Percentiles rank a stretch among this genome's conserved stretches.
Conservation (phyloP, 1,140 invertebrate genomes). For the Drosophila guanche region DNA sequence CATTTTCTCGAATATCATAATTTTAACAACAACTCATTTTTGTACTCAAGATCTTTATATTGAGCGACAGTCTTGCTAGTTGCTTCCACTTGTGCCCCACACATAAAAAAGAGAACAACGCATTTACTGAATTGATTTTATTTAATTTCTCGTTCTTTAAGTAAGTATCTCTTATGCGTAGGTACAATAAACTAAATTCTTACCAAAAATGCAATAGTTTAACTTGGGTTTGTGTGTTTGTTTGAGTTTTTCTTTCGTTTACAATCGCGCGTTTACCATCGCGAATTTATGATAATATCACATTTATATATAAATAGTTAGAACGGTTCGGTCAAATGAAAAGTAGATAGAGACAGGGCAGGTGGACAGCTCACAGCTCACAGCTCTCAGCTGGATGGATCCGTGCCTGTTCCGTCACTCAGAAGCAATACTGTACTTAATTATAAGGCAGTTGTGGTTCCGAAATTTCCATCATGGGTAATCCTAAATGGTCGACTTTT, state of each 20-base stretch:
- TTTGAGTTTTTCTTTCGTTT: constrained; percentile 19
- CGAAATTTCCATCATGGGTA: constrained; percentile 34
- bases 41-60: too few relatives aligned
- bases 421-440: constrained; percentile 69
- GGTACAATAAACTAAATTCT: constrained; percentile 33
- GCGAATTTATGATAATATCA: constrained; percentile 76
- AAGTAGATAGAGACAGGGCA: constrained; percentile 19
- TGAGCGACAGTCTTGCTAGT: too few relatives aligned
- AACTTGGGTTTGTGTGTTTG: constrained; percentile 4
- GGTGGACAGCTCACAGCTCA: constrained; percentile 22
- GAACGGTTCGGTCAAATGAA: constrained; percentile 32
- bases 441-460: constrained; percentile 70
- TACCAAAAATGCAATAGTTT: constrained; percentile 17
- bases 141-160: background rate
- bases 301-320: constrained; percentile 78
- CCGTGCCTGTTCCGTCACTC: constrained; percentile 33
- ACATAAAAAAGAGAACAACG: too few relatives aligned
- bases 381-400: constrained; percentile 28
- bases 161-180: constrained; percentile 22
- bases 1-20: too few relatives aligned
- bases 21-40: too few relatives aligned
- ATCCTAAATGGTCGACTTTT: constrained; percentile 28
- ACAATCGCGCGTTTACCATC: constrained; percentile 38
- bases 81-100: too few relatives aligned
- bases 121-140: background rate